Conservation (phyloP, 2,888 invertebrate genomes). For the Amphipoea lucens region DNA sequence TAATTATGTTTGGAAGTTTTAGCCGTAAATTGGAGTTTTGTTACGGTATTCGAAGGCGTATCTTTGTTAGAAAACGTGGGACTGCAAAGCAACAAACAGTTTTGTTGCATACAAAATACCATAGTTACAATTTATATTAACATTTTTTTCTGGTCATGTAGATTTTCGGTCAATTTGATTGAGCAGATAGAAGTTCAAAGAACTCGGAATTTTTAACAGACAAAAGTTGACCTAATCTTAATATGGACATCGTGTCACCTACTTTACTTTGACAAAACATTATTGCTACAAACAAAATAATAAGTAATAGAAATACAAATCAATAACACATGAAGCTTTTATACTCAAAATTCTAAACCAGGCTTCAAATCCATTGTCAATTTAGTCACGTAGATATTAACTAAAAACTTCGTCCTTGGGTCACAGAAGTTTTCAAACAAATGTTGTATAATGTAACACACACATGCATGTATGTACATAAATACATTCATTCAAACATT, state of each 20-base stretch:
- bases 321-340: conserved; percentile 39
- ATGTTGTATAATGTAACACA: conserved; percentile 39
- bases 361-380: conserved; percentile 43
- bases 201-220: not conserved
- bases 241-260: conserved; percentile 25
- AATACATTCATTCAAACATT: conserved; percentile 58
- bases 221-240: conserved; percentile 16
- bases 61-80: conserved; percentile 4
- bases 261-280: not conserved
- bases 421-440: conserved; percentile 53
- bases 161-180: not conserved
- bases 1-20: conserved; percentile 24
- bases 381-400: conserved; percentile 45
- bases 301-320: conserved; percentile 12
- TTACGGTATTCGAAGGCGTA: not conserved
- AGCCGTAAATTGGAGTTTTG: not conserved
- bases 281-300: conserved; percentile 2
- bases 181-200: not conserved
- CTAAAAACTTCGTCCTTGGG: conserved; percentile 63
- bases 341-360: conserved; percentile 33
- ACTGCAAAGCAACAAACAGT: not conserved
- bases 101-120: not conserved
- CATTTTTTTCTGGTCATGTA: not conserved
- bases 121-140: no score
- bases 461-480: conserved; percentile 21